A percentile compares a stretch with the other conserved stretches of the same genome.
These are phyloP conservation scores for Protomyctophum bolini DNA, from an alignment of 2,113 vertebrate genomes.

Conservation along the genomic window DNA sequence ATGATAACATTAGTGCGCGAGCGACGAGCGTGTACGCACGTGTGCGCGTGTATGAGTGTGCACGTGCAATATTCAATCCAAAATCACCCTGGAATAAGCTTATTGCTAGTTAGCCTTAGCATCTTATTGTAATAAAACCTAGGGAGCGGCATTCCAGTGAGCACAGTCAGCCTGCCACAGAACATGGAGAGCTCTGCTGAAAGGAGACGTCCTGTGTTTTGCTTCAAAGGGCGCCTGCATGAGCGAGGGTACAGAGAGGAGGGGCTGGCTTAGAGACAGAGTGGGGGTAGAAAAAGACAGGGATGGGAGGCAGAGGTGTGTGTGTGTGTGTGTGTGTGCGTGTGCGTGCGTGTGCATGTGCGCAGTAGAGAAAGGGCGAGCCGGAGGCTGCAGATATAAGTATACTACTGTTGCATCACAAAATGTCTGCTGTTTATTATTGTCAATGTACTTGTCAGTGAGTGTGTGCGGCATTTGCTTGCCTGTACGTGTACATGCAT, in stretches of 20 bases:
- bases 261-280: not conserved
- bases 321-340: not conserved
- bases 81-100: conserved; percentile 28
- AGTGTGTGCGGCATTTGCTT: not conserved
- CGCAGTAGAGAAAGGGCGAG: not conserved
- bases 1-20: conserved; percentile 23
- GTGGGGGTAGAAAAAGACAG: conserved; percentile 1
- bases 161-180: conserved; percentile 22
- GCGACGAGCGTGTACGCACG: not conserved
- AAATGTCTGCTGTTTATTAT: too few species aligned
- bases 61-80: not conserved
- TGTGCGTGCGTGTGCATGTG: not conserved
- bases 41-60: conserved; percentile 19
- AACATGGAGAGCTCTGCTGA: conserved; percentile 51
- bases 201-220: conserved; percentile 52
- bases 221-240: conserved; percentile 57
- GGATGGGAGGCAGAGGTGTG: not conserved
- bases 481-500: too few species aligned
- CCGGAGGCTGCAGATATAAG: too few species aligned
- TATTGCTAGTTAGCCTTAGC: conserved; percentile 36
- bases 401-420: too few species aligned
- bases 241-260: conserved; percentile 23
- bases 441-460: not conserved
- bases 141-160: conserved; percentile 31
- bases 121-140: conserved; percentile 23